Conservation (phyloP, 2,113 vertebrate genomes). For the Oreamnos americanus region DNA sequence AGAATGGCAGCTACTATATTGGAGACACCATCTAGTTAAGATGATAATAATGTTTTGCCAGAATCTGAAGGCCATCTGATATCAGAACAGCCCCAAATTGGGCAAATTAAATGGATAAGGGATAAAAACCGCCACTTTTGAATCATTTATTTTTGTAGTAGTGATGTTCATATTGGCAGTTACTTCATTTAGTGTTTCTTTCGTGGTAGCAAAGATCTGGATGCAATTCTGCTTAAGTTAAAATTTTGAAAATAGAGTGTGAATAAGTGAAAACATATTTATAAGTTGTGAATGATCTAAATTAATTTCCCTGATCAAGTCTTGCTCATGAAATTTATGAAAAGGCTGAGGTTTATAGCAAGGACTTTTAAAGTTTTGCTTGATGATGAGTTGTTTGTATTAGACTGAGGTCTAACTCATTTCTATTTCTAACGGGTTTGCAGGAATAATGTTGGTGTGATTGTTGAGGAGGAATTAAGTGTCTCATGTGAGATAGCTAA, state of each 20-base stretch:
- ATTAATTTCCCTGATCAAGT: neutral
- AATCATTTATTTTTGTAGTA: neutral
- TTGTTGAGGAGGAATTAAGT: neutral
- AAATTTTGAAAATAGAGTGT: neutral
- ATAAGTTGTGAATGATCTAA: neutral
- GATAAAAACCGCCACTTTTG: neutral
- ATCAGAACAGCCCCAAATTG: neutral
- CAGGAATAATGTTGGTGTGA: neutral
- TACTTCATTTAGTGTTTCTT: neutral
- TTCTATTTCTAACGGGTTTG: neutral
- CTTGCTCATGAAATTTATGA: neutral
- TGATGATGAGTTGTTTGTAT: neutral
- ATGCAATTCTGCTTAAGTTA: neutral
- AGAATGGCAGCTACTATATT: neutral
- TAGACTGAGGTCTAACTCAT: neutral
- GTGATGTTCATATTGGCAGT: neutral
- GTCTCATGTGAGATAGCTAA: neutral
- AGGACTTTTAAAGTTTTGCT: neutral
- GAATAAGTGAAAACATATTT: neutral
- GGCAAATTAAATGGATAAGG: neutral
- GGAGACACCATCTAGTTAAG: neutral
- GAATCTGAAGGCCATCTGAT: neutral
- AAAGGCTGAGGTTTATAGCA: neutral
- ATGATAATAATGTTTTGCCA: neutral
- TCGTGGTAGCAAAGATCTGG: neutral